Evolutionary conservation across 2,113 vertebrate species (phyloP).

Genomic region (Mesoclemmys tuberculata): DNA sequence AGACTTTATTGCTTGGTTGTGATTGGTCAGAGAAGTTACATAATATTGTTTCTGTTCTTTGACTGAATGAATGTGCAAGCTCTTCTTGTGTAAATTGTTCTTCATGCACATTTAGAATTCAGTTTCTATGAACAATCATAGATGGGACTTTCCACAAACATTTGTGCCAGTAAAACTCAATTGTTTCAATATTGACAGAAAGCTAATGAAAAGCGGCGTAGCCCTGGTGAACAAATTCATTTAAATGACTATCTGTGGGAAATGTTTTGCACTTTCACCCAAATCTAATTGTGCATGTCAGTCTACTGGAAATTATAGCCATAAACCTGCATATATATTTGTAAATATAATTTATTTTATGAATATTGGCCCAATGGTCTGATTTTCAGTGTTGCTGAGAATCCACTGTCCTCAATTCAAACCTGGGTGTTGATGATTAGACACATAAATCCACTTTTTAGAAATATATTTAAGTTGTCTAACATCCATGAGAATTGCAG

Average conservation of each 20-base stretch:
- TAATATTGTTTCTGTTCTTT: background rate
- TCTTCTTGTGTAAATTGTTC: background rate
- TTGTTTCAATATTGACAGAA: background rate
- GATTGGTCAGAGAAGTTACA: background rate
- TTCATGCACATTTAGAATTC: fast-evolving
- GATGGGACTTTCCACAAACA: fast-evolving
- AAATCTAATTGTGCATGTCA: background rate
- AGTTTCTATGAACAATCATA: background rate
- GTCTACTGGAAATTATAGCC: background rate
- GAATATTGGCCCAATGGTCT: background rate
- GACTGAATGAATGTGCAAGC: background rate
- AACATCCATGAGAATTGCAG: background rate
- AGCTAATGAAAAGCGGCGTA: background rate
- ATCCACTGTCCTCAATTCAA: background rate
- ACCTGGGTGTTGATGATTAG: background rate
- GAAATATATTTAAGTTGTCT: background rate
- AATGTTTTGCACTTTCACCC: background rate
- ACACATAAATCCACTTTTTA: background rate
- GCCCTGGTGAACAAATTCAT: background rate
- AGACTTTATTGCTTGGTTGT: background rate
- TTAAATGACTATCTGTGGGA: background rate
- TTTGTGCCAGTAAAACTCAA: background rate
- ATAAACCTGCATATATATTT: background rate
- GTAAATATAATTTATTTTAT: background rate
- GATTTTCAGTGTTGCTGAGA: background rate